Evolutionary conservation across 92 coral and sea anemone genomes (phyloP).

Genomic region (Pocillopora grandis): DNA sequence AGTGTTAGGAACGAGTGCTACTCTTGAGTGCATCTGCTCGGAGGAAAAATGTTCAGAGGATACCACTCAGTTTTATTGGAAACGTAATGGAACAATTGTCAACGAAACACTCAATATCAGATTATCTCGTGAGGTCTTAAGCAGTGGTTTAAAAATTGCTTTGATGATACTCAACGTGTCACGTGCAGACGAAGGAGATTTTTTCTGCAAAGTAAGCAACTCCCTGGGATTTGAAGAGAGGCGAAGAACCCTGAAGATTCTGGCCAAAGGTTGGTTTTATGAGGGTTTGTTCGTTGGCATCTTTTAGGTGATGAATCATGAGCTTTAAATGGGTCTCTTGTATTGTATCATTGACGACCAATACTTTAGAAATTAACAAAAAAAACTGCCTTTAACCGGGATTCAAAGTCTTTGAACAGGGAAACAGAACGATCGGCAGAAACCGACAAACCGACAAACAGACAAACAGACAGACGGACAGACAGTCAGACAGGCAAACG

Average conservation of each 20-base stretch:
- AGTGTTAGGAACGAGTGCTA: not conserved
- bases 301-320: too few species aligned
- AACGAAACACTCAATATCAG: not conserved
- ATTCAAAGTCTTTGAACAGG: too few species aligned
- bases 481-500: too few species aligned
- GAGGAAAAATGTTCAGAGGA: not conserved
- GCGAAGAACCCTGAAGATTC: not conserved
- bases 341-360: too few species aligned
- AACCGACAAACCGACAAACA: too few species aligned
- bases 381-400: too few species aligned
- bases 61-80: constrained; percentile 16
- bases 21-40: constrained; percentile 16
- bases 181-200: not conserved
- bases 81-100: not conserved
- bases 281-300: not conserved
- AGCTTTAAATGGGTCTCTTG: too few species aligned
- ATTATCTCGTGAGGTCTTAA: not conserved
- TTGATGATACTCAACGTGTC: constrained; percentile 15
- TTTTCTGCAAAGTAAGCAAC: constrained; percentile 10
- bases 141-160: not conserved
- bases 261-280: constrained; percentile 7
- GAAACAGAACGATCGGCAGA: too few species aligned
- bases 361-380: too few species aligned
- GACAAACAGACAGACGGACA: too few species aligned
- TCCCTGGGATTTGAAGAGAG: constrained; percentile 17